phyloP scores from a whole-genome alignment of 2,797 vertebrate genomes.

The Falco naumanni region DNA sequence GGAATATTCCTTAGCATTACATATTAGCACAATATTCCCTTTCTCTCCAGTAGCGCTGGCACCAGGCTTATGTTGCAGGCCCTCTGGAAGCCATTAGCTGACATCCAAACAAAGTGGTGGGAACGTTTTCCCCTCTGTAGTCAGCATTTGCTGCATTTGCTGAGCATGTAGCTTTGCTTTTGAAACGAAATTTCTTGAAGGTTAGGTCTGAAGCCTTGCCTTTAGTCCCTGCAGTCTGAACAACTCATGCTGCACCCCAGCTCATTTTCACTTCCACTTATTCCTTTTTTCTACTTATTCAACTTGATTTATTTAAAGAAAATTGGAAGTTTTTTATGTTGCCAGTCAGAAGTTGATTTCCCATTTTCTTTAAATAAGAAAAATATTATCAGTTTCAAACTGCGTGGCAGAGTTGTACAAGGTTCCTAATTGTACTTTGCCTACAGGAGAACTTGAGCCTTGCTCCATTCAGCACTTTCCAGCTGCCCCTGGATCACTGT shows the following conservation, averaged over 20 bases:
- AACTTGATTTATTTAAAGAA: not conserved
- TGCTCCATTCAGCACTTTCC: not conserved
- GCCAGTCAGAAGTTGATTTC: not conserved
- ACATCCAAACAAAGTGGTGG: not conserved
- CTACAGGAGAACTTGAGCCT: not conserved
- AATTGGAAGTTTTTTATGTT: not conserved
- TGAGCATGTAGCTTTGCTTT: not conserved
- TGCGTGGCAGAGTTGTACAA: not conserved
- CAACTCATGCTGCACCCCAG: not conserved
- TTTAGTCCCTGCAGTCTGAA: not conserved
- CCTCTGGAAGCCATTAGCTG: not conserved
- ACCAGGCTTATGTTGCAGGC: not conserved
- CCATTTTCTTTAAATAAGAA: not conserved
- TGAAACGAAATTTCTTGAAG: slow-evolving; percentile 3
- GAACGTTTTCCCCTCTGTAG: not conserved
- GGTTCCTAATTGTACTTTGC: not conserved
- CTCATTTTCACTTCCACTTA: not conserved
- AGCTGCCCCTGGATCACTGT: not conserved
- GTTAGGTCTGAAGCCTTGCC: not conserved
- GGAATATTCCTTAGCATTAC: not conserved
- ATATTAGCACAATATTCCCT: not conserved
- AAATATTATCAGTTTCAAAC: not conserved
- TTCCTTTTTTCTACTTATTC: not conserved
- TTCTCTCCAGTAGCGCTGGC: not conserved
- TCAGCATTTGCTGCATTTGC: slow-evolving; percentile 10